Base-by-base conservation (phyloP, 2,888 invertebrate genomes). In the Eupithecia pulchellata region DNA sequence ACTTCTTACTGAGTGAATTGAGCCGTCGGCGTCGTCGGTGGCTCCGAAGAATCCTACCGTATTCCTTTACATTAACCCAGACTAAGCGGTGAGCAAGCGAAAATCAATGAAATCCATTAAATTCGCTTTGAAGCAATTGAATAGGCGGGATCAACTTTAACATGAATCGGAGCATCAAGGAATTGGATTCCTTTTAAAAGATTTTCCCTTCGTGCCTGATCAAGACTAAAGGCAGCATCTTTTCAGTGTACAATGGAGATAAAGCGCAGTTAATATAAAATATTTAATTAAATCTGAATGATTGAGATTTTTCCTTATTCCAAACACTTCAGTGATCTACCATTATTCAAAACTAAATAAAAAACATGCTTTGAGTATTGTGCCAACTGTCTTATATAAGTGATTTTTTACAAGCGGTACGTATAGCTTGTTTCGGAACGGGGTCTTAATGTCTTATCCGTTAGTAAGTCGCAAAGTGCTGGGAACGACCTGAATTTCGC, bases 91-190 rank as follows among this genome's bases (percentile, higher is more conserved):
- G 68, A 67, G 71, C 71, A 72, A 77, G 75, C 71, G 73, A 73
- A 77, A 78, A 78, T 78, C 78, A 77, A 78, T 78, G 73, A 75
- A 77, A 77, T 73, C 76, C 77, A 77, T 78, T 76, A 77, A 77
- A 77, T 67, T 74, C 69, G 69, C 78, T 77, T 76, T 73, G 73
- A 75, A 75, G 68, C 75, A 75, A 77, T 76, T 74, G 75, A 77
- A 78, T 74, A 69, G 78, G 79, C 76, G 79, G 78, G 82, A 83
- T 84, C 82, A 81, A 82, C 80, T 81, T 82, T 77, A 78, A 78
- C 77, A 81, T 76, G 74, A 77, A 77, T 77, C 72, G 75, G 68
- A 64, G 80, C 79, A 78, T 81, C 77, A 78, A 75, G 81, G 79
- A 83, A 85, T 82, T 79, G 80, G 79, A 82, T 82, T 84, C 82